Evolutionary conservation across 2,113 vertebrate species (phyloP), one percentile per base, ranked within the genome.

Genomic region (Mandrillus leucophaeus): DNA sequence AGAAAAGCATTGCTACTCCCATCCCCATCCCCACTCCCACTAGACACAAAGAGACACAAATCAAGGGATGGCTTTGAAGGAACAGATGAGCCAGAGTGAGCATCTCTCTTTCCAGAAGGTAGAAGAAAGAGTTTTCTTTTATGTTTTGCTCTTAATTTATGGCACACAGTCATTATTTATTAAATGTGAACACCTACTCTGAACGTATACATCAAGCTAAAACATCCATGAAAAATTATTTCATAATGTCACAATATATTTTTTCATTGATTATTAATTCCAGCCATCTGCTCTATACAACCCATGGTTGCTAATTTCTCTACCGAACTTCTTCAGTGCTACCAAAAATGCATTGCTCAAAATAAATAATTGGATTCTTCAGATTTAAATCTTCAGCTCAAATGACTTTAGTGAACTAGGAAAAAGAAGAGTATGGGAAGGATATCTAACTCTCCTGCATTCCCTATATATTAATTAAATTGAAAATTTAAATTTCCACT

Each of bases 301-400:
- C 66, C 2, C 8, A 83, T 17, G 64, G 16, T 23, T 72, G 48
- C 40, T 85, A 45, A 27, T 45, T 68, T 93, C 68, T 79, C 30
- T 8, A 79, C 3, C 18, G 22, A 45, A 20, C 38, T 64, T 80
- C 68, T 61, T 89, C 25, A 73, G 27, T 22, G 27, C 45, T 83
- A 68, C 30, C 10, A 78, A 93, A 95, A 48, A 48, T 38, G 18
- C 23, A 72, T 72, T 38, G 8, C 68, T 96, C 87, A 73, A 88
- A 96, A 81, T 78, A 94, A 89, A 75, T 61, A 52, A 80, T 50
- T 79, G 90, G 1, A 68, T 96, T 90, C 30, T 95, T 96, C 59
- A 92, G 48, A 96, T 84, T 92, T 87, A 94, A 83, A 75, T 80
- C 38, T 81, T 82, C 18, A n/a, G 5, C 92, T 84, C 23, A 80